Conservation (phyloP, 2,797 vertebrate species). For the Acipenser transmontanus region DNA sequence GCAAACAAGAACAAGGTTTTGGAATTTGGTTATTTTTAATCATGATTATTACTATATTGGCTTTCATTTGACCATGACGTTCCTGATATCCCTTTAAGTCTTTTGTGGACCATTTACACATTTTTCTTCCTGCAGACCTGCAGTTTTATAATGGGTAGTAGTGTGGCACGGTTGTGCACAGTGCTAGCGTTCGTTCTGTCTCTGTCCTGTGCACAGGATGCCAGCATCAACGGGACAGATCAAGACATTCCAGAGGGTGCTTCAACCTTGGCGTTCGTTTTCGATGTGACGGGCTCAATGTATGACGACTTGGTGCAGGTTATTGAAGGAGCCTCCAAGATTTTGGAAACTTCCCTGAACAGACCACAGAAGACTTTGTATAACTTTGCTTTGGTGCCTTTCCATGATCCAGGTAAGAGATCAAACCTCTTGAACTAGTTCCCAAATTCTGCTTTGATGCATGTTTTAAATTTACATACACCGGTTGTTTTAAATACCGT, state of each 20-base stretch:
- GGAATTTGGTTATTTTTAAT: too few relatives aligned
- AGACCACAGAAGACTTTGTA: slow-evolving; percentile 83
- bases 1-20: too few relatives aligned
- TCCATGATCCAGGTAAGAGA: slow-evolving; percentile 90
- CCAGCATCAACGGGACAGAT: slow-evolving; percentile 26
- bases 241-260: slow-evolving; percentile 81
- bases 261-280: slow-evolving; percentile 92
- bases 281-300: slow-evolving; percentile 97
- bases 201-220: slow-evolving; percentile 46
- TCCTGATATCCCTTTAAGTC: slow-evolving; percentile 33
- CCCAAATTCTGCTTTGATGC: too few relatives aligned
- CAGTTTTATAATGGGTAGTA: slow-evolving; percentile 43
- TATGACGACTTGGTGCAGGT: slow-evolving; percentile 96
- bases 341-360: slow-evolving; percentile 88
- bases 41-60: neutral
- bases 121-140: slow-evolving; percentile 14
- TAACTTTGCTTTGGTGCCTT: slow-evolving; percentile 93
- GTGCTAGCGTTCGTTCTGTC: slow-evolving; percentile 39
- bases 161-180: slow-evolving; percentile 35
- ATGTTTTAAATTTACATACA: too few relatives aligned
- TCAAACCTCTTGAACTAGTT: neutral
- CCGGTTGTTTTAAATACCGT: too few relatives aligned
- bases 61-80: slow-evolving; percentile 37
- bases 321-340: slow-evolving; percentile 94
- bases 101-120: slow-evolving; percentile 12